Evolutionary conservation across 2,888 invertebrate genomes (phyloP).

Genomic region (Drosophila seclusa): DNA sequence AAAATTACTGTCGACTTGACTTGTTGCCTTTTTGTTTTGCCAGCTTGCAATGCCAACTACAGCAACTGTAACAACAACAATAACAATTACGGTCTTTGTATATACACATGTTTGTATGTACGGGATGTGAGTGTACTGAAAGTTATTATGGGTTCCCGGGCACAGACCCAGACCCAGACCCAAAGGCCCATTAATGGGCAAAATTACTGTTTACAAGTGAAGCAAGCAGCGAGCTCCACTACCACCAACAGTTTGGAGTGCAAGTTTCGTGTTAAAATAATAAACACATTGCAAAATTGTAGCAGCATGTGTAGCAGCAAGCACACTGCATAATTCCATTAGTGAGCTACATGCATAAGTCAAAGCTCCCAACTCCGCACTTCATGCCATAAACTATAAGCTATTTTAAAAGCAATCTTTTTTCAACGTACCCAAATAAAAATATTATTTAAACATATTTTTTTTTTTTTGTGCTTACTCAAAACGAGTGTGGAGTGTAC

Average conservation of each 20-base stretch:
- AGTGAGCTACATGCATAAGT: slow-evolving; percentile 37
- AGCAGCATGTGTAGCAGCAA: slow-evolving; percentile 60
- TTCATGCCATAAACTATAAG: slow-evolving; percentile 54
- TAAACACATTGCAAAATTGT: slow-evolving; percentile 79
- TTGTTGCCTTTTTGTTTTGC: slow-evolving; percentile 79
- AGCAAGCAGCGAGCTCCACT: slow-evolving; percentile 37
- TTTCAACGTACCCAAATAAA: slow-evolving; percentile 41
- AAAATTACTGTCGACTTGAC: slow-evolving; percentile 81
- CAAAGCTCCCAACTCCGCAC: neutral
- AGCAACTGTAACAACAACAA: slow-evolving; percentile 46
- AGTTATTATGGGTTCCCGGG: slow-evolving; percentile 65
- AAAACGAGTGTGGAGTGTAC: too few species aligned
- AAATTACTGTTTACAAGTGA: slow-evolving; percentile 80
- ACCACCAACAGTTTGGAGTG: slow-evolving; percentile 45
- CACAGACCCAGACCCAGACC: slow-evolving; percentile 28
- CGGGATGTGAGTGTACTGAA: slow-evolving; percentile 51
- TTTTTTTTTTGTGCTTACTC: too few species aligned
- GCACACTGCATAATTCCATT: slow-evolving; percentile 71
- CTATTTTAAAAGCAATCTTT: slow-evolving; percentile 75
- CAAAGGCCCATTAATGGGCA: slow-evolving; percentile 73
- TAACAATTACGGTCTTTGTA: slow-evolving; percentile 49
- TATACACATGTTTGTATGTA: slow-evolving; percentile 17
- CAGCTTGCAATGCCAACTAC: slow-evolving; percentile 46
- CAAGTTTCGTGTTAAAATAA: slow-evolving; percentile 81
- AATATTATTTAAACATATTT: slow-evolving; percentile 18